These are phyloP conservation scores for Darevskia mixta DNA, from an alignment of 2,797 vertebrate genomes.

Conservation along the genomic window DNA sequence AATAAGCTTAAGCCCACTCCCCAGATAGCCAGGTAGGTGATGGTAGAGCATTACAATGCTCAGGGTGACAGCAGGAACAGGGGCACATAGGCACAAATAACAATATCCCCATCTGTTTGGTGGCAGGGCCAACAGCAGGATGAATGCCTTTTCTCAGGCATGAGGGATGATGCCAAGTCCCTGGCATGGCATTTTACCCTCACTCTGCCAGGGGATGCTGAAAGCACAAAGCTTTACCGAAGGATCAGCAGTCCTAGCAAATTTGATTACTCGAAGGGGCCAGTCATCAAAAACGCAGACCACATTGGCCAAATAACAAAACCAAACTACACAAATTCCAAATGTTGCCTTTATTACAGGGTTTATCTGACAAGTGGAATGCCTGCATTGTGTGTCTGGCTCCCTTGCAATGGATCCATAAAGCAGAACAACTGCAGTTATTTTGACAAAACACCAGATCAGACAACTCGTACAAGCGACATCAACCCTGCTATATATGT, in stretches of 20 bases:
- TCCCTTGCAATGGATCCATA: background rate
- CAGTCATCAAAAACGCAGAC: background rate
- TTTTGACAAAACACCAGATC: background rate
- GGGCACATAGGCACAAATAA: conserved; percentile 4
- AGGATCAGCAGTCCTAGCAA: background rate
- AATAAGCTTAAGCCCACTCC: background rate
- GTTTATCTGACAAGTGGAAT: background rate
- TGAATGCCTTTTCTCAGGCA: conserved; percentile 25
- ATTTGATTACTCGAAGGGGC: conserved; percentile 1
- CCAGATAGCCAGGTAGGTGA: background rate
- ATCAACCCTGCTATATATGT: background rate
- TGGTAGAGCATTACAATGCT: background rate
- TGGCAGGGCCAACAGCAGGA: background rate
- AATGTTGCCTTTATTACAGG: background rate
- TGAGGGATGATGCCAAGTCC: conserved; percentile 29
- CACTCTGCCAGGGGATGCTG: conserved; percentile 1
- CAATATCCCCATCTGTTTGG: conserved; percentile 7
- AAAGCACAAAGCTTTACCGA: conserved; percentile 11
- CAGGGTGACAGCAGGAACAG: background rate
- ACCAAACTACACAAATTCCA: conserved; percentile 8
- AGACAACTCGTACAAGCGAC: background rate
- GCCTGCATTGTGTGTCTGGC: background rate
- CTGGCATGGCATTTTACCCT: conserved; percentile 7
- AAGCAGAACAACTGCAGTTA: background rate
- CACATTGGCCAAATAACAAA: conserved; percentile 9